phyloP scores from a whole-genome alignment of 2,797 vertebrate genomes.

The Rhyacichthys aspro region DNA sequence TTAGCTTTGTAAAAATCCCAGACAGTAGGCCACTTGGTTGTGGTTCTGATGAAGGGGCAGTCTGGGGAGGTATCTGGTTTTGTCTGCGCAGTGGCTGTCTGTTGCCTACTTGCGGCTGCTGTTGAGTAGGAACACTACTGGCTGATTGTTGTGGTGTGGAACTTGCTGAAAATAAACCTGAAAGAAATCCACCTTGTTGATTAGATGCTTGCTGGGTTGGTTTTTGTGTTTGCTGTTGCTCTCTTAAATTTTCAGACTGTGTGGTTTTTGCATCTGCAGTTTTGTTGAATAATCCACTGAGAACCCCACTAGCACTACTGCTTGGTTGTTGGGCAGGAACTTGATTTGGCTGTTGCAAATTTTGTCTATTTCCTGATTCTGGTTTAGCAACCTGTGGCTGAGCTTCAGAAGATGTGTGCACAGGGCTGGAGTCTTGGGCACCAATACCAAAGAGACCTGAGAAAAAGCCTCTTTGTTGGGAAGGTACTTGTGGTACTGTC shows the following conservation, averaged over 20 bases:
- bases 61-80: constrained; percentile 71
- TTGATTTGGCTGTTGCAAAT: constrained; percentile 67
- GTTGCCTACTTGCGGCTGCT: constrained; percentile 69
- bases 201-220: constrained; percentile 57
- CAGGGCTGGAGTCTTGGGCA: constrained; percentile 58
- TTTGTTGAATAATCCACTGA: constrained; percentile 80
- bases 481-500: constrained; percentile 49
- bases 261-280: constrained; percentile 66
- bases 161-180: constrained; percentile 75
- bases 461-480: constrained; percentile 75
- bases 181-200: constrained; percentile 79
- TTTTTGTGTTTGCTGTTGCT: constrained; percentile 55
- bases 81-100: constrained; percentile 78
- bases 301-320: constrained; percentile 67
- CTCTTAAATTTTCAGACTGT: constrained; percentile 51
- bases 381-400: constrained; percentile 39
- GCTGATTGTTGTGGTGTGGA: constrained; percentile 56
- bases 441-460: constrained; percentile 79
- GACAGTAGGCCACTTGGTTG: constrained; percentile 83
- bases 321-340: constrained; percentile 64
- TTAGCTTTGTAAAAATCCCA: constrained; percentile 82
- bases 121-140: constrained; percentile 49
- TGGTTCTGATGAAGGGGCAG: constrained; percentile 62
- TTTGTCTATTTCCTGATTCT: constrained; percentile 59
- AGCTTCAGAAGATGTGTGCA: constrained; percentile 41